These are phyloP conservation scores for Aphelenchoides fujianensis DNA, from an alignment of 1,140 invertebrate species.

Conservation along the genomic window DNA sequence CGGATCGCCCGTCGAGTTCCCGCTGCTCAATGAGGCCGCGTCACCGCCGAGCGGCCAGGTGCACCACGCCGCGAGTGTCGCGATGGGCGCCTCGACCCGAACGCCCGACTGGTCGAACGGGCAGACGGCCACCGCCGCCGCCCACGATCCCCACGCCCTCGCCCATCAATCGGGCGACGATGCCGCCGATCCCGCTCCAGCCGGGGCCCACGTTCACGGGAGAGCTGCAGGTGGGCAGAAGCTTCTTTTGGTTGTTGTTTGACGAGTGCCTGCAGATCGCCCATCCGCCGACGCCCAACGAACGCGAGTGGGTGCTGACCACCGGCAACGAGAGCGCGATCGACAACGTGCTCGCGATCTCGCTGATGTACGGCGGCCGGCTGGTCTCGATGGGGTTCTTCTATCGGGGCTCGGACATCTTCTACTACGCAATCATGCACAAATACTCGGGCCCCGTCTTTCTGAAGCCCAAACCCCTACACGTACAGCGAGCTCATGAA, in stretches of 20 bases:
- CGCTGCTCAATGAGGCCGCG: constrained; percentile 15
- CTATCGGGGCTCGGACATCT: constrained; percentile 22
- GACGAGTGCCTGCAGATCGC: constrained; percentile 42
- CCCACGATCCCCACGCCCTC: not conserved
- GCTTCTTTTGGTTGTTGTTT: not conserved
- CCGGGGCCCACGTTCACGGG: constrained; percentile 20
- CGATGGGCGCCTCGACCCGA: constrained; percentile 10
- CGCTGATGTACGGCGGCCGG: constrained; percentile 51
- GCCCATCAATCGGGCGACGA: constrained; percentile 5
- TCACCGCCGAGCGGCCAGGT: constrained; percentile 3
- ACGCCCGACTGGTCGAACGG: not conserved
- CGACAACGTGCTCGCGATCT: constrained; percentile 51
- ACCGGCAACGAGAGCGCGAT: constrained; percentile 51
- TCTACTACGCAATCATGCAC: constrained; percentile 61
- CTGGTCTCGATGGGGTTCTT: constrained; percentile 60
- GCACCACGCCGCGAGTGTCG: not conserved
- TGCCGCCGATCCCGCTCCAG: constrained; percentile 8
- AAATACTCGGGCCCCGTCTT: constrained; percentile 57
- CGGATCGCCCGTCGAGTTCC: constrained; percentile 18
- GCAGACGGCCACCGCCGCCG: constrained; percentile 10
- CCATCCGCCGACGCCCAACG: constrained; percentile 51
- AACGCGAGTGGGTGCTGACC: constrained; percentile 57
- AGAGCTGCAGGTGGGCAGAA: constrained; percentile 13
- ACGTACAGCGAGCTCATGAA: constrained; percentile 53
- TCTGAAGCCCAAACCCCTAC: constrained; percentile 57